Evolutionary conservation across 2,888 invertebrate genomes (phyloP).

Genomic region (Cistogaster globosa): DNA sequence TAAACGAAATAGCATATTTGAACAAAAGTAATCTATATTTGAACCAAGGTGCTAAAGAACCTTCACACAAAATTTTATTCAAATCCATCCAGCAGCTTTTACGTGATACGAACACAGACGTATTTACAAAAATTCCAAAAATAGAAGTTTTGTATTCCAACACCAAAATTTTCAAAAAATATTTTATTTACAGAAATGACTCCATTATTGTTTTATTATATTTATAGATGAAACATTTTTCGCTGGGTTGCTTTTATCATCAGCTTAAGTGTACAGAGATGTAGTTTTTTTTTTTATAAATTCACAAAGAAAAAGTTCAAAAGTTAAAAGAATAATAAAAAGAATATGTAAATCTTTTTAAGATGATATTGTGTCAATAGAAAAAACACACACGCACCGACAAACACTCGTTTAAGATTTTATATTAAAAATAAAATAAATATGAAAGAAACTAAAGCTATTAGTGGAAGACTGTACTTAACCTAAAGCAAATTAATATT

Average conservation of each 20-base stretch:
- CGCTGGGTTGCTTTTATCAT: slow-evolving; percentile 30
- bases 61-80: too few species aligned
- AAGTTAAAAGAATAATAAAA: slow-evolving; percentile 65
- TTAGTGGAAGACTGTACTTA: slow-evolving; percentile 59
- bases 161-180: too few species aligned
- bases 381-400: not conserved
- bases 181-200: too few species aligned
- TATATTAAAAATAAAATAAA: slow-evolving; percentile 37
- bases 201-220: too few species aligned
- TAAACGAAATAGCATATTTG: too few species aligned
- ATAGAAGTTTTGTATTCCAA: too few species aligned
- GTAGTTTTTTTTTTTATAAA: slow-evolving; percentile 40
- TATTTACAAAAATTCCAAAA: too few species aligned
- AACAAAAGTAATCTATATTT: too few species aligned
- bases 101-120: too few species aligned
- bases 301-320: slow-evolving; percentile 63
- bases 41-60: too few species aligned
- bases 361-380: slow-evolving; percentile 55
- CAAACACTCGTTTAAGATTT: not conserved
- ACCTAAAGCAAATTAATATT: slow-evolving; percentile 66
- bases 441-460: slow-evolving; percentile 51
- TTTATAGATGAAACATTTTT: not conserved
- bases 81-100: too few species aligned
- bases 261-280: slow-evolving; percentile 14
- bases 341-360: slow-evolving; percentile 25